phyloP scores from a whole-genome alignment of 2,888 invertebrate species.

The Glaucopsyche alexis region DNA sequence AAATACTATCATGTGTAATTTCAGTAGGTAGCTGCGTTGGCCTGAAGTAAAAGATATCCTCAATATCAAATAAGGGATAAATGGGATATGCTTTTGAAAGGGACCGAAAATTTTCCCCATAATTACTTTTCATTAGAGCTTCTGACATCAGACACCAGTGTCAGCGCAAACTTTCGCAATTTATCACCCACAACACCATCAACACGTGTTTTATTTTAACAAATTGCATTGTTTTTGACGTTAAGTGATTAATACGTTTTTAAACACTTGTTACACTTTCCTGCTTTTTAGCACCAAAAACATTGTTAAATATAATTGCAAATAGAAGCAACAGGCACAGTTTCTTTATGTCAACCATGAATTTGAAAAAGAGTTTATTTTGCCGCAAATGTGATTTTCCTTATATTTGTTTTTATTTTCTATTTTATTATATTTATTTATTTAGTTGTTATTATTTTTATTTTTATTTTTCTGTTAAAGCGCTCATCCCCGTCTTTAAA shows the following conservation, averaged over 20 bases:
- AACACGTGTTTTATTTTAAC: conserved; percentile 18
- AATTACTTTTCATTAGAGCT: neutral
- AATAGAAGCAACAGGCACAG: neutral
- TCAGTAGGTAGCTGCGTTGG: no score
- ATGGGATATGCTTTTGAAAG: neutral
- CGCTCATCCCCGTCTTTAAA: no score
- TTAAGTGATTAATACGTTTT: neutral
- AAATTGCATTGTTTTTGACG: conserved; percentile 18
- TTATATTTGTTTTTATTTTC: no score
- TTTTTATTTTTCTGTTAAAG: no score
- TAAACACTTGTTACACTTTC: neutral
- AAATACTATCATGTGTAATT: no score
- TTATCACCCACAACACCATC: conserved; percentile 24
- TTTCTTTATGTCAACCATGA: neutral
- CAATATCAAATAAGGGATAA: no score
- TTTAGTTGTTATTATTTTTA: no score
- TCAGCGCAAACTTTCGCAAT: conserved; percentile 26
- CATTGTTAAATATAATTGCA: neutral
- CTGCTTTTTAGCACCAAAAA: neutral
- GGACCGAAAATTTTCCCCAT: neutral
- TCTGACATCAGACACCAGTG: neutral
- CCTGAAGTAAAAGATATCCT: no score
- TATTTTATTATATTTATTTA: no score
- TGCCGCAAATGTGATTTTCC: no score
- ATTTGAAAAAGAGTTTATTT: neutral